A percentile compares a stretch with the other conserved stretches of the same genome.
These are phyloP conservation scores for Drosophila punjabiensis DNA, from an alignment of 1,140 invertebrate species.

Conservation along the genomic window DNA sequence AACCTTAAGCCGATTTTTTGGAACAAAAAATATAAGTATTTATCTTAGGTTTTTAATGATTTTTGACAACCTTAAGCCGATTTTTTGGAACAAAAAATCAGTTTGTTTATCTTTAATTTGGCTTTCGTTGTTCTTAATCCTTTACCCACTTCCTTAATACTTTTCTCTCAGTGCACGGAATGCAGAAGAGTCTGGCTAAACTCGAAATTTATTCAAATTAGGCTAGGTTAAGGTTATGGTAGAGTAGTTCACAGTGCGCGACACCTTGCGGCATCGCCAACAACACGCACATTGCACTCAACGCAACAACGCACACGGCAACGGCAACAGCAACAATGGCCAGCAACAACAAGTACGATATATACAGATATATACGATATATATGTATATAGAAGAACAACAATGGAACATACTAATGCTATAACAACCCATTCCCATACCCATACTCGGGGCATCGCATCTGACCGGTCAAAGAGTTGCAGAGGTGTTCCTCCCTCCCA, in stretches of 20 bases:
- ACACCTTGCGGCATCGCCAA: conserved; percentile 69
- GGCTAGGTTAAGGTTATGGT: conserved; percentile 65
- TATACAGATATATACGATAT: neutral
- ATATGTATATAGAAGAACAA: conserved; percentile 42
- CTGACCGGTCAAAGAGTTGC: conserved; percentile 68
- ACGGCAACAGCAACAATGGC: conserved; percentile 38
- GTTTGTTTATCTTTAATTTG: too few relatives aligned
- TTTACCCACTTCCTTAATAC: neutral
- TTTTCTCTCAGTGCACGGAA: neutral
- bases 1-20: too few relatives aligned
- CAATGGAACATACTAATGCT: conserved; percentile 70
- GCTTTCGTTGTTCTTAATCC: neutral
- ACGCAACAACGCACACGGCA: conserved; percentile 71
- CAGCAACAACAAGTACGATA: conserved; percentile 32
- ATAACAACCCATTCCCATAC: conserved; percentile 51
- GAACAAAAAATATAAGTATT: too few relatives aligned
- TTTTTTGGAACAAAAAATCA: too few relatives aligned
- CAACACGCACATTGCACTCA: conserved; percentile 69
- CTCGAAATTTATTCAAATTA: conserved; percentile 78
- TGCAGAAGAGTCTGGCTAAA: conserved; percentile 28
- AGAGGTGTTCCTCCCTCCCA: conserved; percentile 61
- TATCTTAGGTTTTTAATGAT: too few relatives aligned
- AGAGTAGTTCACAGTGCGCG: conserved; percentile 76
- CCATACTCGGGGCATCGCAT: conserved; percentile 35
- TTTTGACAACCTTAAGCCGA: too few relatives aligned